Conservation (phyloP, 2,113 vertebrate genomes). For the Promerops cafer region DNA sequence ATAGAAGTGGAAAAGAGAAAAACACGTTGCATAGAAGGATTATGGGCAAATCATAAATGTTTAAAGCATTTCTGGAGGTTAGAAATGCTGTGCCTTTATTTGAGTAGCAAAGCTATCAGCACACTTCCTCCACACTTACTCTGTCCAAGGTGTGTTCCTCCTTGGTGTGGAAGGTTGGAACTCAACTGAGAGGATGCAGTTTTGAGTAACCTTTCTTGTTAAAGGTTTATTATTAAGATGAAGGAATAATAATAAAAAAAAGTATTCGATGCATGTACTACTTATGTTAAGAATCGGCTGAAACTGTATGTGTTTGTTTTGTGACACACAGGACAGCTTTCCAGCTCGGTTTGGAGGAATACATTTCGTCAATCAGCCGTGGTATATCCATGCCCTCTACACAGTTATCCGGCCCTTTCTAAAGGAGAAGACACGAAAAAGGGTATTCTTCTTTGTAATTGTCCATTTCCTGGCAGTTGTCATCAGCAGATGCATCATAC, state of each 20-base stretch:
- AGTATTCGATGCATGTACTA: background rate
- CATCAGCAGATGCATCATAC: background rate
- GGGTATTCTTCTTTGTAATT: conserved; percentile 75
- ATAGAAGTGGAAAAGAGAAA: background rate
- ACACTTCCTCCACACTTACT: background rate
- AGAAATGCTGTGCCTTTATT: background rate
- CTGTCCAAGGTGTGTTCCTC: background rate
- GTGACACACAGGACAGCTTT: conserved; percentile 88
- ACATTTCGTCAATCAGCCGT: conserved; percentile 98
- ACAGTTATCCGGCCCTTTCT: conserved; percentile 96
- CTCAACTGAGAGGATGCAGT: background rate
- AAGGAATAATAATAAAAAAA: background rate
- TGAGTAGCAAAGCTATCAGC: background rate
- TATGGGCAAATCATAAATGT: background rate
- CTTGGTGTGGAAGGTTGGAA: background rate
- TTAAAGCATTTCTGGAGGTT: background rate
- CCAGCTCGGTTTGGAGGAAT: conserved; percentile 96
- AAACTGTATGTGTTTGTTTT: background rate
- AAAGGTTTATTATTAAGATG: background rate
- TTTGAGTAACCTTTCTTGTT: background rate
- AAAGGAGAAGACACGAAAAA: conserved; percentile 98
- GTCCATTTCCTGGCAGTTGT: background rate
- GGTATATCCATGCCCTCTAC: conserved; percentile 98
- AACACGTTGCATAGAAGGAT: background rate
- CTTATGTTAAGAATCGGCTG: background rate